Conservation (phyloP, 2,113 vertebrate species). For the Ciconia stormi region DNA sequence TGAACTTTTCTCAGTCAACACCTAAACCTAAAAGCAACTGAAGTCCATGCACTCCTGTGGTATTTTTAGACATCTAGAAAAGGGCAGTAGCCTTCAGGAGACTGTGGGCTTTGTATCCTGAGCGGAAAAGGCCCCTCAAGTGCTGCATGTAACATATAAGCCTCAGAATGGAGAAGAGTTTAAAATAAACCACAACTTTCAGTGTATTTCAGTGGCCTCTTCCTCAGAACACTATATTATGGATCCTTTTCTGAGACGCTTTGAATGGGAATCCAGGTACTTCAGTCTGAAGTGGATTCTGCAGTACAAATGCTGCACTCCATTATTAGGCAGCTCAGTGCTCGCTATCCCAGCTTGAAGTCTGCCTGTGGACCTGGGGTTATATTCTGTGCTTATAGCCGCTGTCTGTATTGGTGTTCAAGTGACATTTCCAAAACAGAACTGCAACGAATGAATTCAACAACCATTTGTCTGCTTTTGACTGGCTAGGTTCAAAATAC, state of each 20-base stretch:
- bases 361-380: background rate
- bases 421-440: background rate
- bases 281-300: background rate
- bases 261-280: background rate
- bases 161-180: background rate
- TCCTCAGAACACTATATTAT: background rate
- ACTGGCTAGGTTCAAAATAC: background rate
- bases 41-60: background rate
- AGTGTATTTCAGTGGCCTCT: background rate
- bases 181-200: background rate
- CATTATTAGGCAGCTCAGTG: background rate
- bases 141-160: background rate
- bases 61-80: background rate
- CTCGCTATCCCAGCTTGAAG: background rate
- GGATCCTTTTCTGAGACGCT: background rate
- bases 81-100: background rate
- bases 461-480: background rate
- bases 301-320: background rate
- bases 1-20: background rate
- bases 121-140: background rate
- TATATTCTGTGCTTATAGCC: background rate
- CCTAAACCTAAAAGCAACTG: background rate
- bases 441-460: rapidly evolving
- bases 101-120: background rate
- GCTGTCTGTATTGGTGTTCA: background rate